Percentiles rank a stretch among this genome's conserved stretches.
Conservation (phyloP, 2,113 vertebrate genomes). For the Oceanodroma tethys region DNA sequence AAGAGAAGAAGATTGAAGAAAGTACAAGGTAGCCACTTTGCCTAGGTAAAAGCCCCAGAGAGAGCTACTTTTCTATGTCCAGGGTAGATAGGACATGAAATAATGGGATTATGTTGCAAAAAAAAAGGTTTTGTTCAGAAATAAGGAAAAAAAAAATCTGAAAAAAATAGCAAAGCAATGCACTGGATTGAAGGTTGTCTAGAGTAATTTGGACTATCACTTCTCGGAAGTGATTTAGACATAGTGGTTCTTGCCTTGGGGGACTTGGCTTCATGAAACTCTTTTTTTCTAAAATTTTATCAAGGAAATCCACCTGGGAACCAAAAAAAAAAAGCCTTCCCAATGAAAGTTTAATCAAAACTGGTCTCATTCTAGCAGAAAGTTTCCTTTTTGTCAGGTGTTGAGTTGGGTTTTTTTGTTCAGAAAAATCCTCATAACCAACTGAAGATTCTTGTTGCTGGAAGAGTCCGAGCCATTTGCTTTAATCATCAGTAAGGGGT, state of each 20-base stretch:
- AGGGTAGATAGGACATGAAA: not conserved
- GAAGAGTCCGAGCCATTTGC: not conserved
- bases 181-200: not conserved
- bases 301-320: not conserved
- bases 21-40: not conserved
- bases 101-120: not conserved
- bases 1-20: not conserved
- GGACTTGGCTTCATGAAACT: not conserved
- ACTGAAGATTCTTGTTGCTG: not conserved
- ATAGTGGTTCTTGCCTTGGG: not conserved
- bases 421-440: not conserved
- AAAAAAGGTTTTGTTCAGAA: not conserved
- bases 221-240: not conserved
- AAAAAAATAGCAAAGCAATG: not conserved
- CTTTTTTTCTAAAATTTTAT: not conserved
- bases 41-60: not conserved
- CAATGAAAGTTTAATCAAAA: not conserved
- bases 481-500: not conserved
- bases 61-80: not conserved
- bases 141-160: too few species aligned
- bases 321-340: not conserved
- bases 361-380: not conserved
- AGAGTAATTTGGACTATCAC: not conserved
- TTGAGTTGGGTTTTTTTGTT: not conserved
- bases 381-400: not conserved